Evolutionary conservation across 2,113 vertebrate species (phyloP).

Genomic region (Osmerus mordax): DNA sequence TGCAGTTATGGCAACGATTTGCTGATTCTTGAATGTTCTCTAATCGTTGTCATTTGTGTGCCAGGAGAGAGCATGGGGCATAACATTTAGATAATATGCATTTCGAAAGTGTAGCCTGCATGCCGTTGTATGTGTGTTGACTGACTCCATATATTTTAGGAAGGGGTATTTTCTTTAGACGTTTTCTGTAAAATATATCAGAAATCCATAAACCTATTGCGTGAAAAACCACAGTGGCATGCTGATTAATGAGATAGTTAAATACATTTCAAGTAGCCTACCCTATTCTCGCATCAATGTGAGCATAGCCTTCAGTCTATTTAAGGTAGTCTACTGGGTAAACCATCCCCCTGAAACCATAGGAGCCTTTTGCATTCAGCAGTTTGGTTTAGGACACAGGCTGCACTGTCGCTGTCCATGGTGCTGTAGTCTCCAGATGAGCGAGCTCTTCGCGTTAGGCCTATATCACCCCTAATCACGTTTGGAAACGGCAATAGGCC

Average conservation of each 20-base stretch:
- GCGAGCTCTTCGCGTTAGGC: neutral
- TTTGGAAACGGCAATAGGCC: too few relatives aligned
- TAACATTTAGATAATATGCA: too few relatives aligned
- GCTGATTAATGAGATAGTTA: too few relatives aligned
- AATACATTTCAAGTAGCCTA: neutral
- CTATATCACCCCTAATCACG: neutral
- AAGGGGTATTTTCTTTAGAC: neutral
- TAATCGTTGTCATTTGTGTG: constrained; percentile 1
- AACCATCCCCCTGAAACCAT: neutral
- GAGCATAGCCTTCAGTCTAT: neutral
- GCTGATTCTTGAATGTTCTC: neutral
- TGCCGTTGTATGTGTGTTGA: neutral
- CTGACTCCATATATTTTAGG: neutral
- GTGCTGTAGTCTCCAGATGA: constrained; percentile 55
- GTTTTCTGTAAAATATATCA: neutral
- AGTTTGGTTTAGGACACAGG: constrained; percentile 9
- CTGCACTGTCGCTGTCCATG: constrained; percentile 61
- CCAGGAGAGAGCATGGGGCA: constrained; percentile 1
- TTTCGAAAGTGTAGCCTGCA: too few relatives aligned
- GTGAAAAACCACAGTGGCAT: neutral
- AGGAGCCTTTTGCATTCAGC: neutral
- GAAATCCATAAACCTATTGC: too few relatives aligned
- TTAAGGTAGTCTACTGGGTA: too few relatives aligned
- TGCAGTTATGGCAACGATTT: constrained; percentile 1
- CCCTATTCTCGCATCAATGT: neutral